Conservation (phyloP, 2,113 vertebrate genomes). For the cat (Felis catus) region F.catus_Fca126_mat1.0 CM031416.1:106782001-106782500, state of each 20-base stretch:
- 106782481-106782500: background rate
- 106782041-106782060: background rate
- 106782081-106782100: background rate
- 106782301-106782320: background rate
- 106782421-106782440: background rate
- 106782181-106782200: background rate
- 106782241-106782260: background rate
- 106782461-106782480: background rate
- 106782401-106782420: conserved; percentile 51
- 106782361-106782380: conserved; percentile 41
- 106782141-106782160: conserved; percentile 15
- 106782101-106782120: conserved; percentile 2
- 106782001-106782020: background rate
- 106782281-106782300: background rate
- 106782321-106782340: background rate
- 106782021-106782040: background rate
- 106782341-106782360: background rate
- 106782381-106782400: conserved; percentile 17
- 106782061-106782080: background rate
- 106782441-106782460: background rate
- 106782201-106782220: conserved; percentile 15
- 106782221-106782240: conserved; percentile 9
- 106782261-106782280: conserved; percentile 62
- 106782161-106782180: background rate
- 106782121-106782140: background rate